Base-by-base conservation (phyloP, 2,797 vertebrate species). In the Gadopsis marmoratus region DNA sequence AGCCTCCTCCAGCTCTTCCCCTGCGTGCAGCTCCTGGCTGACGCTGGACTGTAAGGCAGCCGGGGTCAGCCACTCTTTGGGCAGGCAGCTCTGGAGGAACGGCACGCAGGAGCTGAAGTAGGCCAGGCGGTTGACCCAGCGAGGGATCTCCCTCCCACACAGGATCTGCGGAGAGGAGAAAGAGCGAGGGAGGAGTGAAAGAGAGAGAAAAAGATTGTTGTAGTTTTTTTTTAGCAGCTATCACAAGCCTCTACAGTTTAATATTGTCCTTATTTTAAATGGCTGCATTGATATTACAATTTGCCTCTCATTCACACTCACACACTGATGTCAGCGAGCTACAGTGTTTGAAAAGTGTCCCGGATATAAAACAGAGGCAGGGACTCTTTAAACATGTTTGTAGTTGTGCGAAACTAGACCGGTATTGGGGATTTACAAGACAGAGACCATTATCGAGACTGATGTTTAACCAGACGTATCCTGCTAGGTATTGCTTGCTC, bases 61-160 rank as follows among this genome's bases (percentile, higher is more conserved):
- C 0, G 98, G 98, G 2, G 98, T 99, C 64, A 99, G 95, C 98
- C 98, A 99, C 95, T 99, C 98, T 93, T 97, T 98, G 1, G 98
- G 98, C 94, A 99, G 96, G 89, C 98, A 99, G 94, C 97, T 99
- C 96, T 99, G 98, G 29, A 99, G 97, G 88, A 99, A 99, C 4
- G 98, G 98, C 86, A 99, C 98, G 31, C 98, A 99, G 79, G 98
- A 99, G 94, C 98, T 99, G 96, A 99, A 99, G 95, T 99, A 99
- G 89, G 98, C 98, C 80, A 99, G 96, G 31, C 98, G 96, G 93
- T 99, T 99, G 82, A 99, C 98, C 98, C 98, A 99, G 84, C 98
- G 98, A 51, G 98, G 98, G 91, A 98, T 97, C 94, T 99, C 98
- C 83, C 97, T 96, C 83, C 98, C 98, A 69, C 98, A 99, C 56